Percentiles rank a stretch among this genome's conserved stretches.
Conservation (phyloP, 2,113 vertebrate species). For the Neolamprologus brichardi region DNA sequence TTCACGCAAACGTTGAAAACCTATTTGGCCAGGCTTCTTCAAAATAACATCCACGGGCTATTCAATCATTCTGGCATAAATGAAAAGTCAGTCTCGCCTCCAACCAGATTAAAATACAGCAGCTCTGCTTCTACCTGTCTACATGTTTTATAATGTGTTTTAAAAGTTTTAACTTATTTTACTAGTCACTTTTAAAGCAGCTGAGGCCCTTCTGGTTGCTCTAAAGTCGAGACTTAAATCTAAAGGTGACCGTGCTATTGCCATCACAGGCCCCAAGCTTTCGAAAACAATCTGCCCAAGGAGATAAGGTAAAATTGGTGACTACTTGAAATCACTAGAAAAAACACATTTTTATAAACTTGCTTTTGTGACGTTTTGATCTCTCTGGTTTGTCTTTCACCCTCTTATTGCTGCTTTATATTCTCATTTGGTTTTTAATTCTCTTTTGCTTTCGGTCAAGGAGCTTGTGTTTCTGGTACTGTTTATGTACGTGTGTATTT, state of each 20-base stretch:
- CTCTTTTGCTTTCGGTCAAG: not conserved
- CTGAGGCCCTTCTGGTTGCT: not conserved
- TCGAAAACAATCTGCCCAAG: not conserved
- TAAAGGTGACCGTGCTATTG: not conserved
- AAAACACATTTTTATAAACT: not conserved
- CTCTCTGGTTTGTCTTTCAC: not conserved
- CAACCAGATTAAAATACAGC: not conserved
- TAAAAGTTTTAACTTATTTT: not conserved
- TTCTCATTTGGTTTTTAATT: not conserved
- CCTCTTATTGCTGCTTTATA: not conserved
- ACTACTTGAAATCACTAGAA: not conserved
- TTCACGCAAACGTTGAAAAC: not conserved
- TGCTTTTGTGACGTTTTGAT: not conserved
- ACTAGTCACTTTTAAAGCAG: not conserved
- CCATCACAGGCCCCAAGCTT: not conserved
- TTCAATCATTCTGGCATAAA: not conserved
- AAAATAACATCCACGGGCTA: not conserved
- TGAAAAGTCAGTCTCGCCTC: not conserved
- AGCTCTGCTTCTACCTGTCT: not conserved
- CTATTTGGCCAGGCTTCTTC: not conserved
- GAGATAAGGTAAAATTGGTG: not conserved
- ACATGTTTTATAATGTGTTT: not conserved
- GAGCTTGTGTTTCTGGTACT: not conserved
- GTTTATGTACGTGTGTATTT: not conserved
- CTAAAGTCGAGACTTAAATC: not conserved